Conservation (phyloP, 2,797 vertebrate genomes). For the Margarornis squamiger region DNA sequence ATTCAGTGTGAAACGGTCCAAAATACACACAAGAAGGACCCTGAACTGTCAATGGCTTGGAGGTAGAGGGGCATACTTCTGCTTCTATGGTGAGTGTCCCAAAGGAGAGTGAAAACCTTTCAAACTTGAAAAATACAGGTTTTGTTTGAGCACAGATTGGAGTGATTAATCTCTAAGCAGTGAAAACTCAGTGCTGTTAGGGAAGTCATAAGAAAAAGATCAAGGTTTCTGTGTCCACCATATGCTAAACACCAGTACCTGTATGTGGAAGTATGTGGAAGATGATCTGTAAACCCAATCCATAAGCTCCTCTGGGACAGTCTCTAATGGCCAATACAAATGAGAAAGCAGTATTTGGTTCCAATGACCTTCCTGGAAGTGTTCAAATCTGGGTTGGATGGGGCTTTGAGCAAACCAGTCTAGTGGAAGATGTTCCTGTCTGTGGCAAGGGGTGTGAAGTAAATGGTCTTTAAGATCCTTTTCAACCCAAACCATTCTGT, state of each 20-base stretch:
- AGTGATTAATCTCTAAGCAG: not conserved
- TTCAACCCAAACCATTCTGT: not conserved
- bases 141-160: not conserved
- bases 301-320: fast-evolving
- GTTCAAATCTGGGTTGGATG: not conserved
- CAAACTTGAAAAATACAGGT: not conserved
- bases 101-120: not conserved
- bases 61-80: not conserved
- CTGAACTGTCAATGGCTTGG: not conserved
- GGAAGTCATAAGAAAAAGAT: not conserved
- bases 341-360: not conserved
- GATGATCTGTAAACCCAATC: not conserved
- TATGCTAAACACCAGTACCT: not conserved
- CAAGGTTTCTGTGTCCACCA: not conserved
- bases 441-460: not conserved
- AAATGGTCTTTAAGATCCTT: not conserved
- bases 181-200: not conserved
- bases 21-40: not conserved
- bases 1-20: not conserved
- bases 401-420: not conserved
- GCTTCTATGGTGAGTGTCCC: not conserved
- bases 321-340: not conserved
- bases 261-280: not conserved
- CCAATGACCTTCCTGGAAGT: not conserved
- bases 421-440: not conserved